A percentile compares a stretch with the other conserved stretches of the same genome.
Conservation (phyloP, 1,140 invertebrate species). For the Eulimnadia texana region DNA sequence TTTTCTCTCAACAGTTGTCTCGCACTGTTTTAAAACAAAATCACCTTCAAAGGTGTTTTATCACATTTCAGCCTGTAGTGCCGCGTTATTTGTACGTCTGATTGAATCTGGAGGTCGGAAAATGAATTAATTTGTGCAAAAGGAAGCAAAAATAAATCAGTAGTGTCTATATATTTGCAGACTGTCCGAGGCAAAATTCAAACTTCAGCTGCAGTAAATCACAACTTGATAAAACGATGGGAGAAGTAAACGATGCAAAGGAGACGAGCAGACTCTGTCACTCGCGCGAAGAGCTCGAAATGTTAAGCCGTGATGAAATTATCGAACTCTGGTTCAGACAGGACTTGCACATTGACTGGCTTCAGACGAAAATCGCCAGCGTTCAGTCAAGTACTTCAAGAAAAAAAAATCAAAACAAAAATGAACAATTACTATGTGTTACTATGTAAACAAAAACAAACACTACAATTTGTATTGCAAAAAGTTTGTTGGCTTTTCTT, state of each 20-base stretch:
- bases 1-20: background rate
- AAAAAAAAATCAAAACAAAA: slow-evolving; percentile 8
- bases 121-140: background rate
- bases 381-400: slow-evolving; percentile 14
- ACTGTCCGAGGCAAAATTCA: background rate
- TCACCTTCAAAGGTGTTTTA: too few species aligned
- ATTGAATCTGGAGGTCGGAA: background rate
- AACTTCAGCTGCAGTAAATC: background rate
- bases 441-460: background rate
- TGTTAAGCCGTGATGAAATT: background rate
- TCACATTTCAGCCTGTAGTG: too few species aligned
- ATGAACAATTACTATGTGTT: too few species aligned
- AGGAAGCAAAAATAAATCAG: background rate
- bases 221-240: background rate
- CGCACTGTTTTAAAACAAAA: background rate
- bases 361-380: slow-evolving; percentile 12
- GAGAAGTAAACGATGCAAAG: background rate
- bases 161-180: background rate
- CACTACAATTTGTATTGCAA: too few species aligned
- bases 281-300: background rate
- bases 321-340: background rate
- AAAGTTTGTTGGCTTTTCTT: background rate
- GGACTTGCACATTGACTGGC: slow-evolving; percentile 11
- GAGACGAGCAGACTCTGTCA: background rate
- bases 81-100: too few species aligned